phyloP scores from a whole-genome alignment of 2,797 vertebrate species.

The Phataginus tetradactyla region DNA sequence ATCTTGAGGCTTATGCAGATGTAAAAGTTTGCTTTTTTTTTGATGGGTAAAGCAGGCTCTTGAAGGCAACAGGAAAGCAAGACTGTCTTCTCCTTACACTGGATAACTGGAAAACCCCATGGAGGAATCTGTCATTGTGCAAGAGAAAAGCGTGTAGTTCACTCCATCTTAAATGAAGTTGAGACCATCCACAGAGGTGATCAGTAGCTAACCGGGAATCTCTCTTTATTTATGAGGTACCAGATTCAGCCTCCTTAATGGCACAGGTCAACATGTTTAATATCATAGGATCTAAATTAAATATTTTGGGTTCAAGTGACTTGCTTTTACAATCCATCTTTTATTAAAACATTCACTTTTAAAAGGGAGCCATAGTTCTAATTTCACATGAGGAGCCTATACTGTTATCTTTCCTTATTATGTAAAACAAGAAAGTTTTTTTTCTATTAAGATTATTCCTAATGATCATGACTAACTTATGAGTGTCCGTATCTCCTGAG shows the following conservation, averaged over 20 bases:
- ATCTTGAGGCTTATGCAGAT: neutral
- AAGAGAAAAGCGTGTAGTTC: conserved; percentile 3
- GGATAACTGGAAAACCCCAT: neutral
- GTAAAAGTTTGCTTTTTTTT: conserved; percentile 23
- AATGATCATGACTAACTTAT: neutral
- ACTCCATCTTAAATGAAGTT: neutral
- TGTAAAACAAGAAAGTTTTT: neutral
- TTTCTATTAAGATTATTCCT: neutral
- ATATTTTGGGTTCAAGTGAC: conserved; percentile 1
- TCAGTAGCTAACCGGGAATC: neutral
- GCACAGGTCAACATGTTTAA: neutral
- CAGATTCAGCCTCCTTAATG: neutral
- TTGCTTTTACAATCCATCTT: conserved; percentile 42
- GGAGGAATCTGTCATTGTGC: neutral
- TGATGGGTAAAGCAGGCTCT: neutral
- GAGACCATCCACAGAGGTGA: neutral
- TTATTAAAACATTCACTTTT: conserved; percentile 10
- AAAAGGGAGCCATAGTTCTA: conserved; percentile 19
- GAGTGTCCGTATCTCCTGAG: neutral
- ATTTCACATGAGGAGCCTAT: conserved; percentile 20
- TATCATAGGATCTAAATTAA: neutral
- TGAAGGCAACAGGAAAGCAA: neutral
- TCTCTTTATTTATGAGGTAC: neutral
- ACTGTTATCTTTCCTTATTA: neutral
- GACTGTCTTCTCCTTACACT: neutral